Conservation (phyloP, 2,113 vertebrate genomes). For the Passer montanus region DNA sequence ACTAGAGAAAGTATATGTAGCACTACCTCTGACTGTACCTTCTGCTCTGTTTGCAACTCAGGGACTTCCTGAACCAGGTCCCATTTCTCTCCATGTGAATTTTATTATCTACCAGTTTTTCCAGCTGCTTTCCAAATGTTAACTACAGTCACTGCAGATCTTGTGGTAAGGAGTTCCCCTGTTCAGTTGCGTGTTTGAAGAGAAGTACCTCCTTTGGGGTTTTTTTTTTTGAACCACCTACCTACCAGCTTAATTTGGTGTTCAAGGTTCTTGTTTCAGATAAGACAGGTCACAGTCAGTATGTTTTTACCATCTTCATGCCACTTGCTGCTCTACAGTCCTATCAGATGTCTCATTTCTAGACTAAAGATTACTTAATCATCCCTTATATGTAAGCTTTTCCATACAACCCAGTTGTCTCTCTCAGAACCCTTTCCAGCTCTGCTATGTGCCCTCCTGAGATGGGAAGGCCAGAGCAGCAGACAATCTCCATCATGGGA, state of each 20-base stretch:
- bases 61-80: not conserved
- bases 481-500: not conserved
- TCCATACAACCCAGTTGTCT: not conserved
- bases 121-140: rapidly evolving
- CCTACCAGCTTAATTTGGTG: not conserved
- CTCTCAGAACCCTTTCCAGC: not conserved
- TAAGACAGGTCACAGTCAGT: not conserved
- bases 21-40: not conserved
- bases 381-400: not conserved
- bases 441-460: not conserved
- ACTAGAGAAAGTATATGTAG: not conserved
- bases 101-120: not conserved
- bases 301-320: not conserved
- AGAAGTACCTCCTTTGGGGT: not conserved
- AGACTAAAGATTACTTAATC: not conserved
- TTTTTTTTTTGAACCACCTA: not conserved
- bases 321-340: not conserved
- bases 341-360: not conserved
- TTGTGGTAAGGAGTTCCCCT: not conserved
- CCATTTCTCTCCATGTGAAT: not conserved
- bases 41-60: not conserved
- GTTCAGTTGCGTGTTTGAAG: not conserved
- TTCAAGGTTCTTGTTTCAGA: not conserved
- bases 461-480: not conserved
- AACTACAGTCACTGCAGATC: not conserved